A percentile compares a stretch with the other conserved stretches of the same genome.
phyloP scores from a whole-genome alignment of 2,797 vertebrate genomes.

The Arrhamphus sclerolepis region DNA sequence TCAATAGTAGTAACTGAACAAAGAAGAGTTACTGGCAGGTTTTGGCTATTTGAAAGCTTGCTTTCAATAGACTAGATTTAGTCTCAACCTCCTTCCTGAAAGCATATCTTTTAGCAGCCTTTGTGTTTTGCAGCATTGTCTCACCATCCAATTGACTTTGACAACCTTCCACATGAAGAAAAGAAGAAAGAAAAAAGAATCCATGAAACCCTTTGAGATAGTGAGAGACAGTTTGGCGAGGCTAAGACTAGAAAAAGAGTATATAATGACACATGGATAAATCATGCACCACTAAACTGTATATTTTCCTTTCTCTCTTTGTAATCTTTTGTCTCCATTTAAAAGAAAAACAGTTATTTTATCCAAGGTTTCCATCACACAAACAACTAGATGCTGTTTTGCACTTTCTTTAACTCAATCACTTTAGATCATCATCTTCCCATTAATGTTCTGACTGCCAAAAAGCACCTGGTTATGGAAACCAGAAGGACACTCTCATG shows the following conservation, averaged over 20 bases:
- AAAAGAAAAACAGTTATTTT: conserved; percentile 6
- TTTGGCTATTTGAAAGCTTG: neutral
- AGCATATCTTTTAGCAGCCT: neutral
- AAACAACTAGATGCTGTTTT: conserved; percentile 27
- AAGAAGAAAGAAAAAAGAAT: conserved; percentile 1
- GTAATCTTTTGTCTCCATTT: conserved; percentile 14
- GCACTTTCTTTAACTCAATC: neutral
- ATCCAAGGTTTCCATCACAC: conserved; percentile 26
- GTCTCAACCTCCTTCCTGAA: neutral
- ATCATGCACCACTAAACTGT: conserved; percentile 41
- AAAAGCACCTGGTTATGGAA: too few relatives aligned
- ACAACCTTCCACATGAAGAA: conserved; percentile 1
- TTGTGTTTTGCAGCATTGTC: conserved; percentile 1
- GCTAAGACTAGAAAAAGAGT: conserved; percentile 24
- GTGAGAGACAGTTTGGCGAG: conserved; percentile 32
- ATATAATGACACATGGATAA: conserved; percentile 50
- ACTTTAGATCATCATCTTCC: neutral
- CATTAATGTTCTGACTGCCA: neutral
- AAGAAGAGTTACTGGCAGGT: neutral
- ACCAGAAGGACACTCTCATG: too few relatives aligned
- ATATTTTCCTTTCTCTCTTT: conserved; percentile 31
- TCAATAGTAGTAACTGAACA: neutral
- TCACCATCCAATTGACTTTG: too few relatives aligned
- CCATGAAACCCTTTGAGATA: conserved; percentile 27
- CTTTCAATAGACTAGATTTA: neutral